These are phyloP conservation scores for Holothuria leucospilota DNA, from an alignment of 53 echinoderm and acorn worm species.

Conservation along the genomic window DNA sequence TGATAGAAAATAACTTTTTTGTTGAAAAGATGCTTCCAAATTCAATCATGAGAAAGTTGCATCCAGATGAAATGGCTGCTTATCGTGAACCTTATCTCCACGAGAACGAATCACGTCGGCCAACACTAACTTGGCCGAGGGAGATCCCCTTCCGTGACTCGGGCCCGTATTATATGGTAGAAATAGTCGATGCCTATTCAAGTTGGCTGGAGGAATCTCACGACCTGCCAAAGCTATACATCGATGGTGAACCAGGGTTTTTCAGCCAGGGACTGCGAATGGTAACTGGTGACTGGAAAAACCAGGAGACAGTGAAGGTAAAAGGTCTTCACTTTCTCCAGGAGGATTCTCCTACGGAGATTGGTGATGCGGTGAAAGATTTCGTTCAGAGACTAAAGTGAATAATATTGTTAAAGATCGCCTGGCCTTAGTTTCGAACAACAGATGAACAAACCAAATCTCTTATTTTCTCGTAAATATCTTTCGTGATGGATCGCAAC, in stretches of 20 bases:
- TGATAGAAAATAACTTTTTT: conserved; percentile 55
- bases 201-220: conserved; percentile 32
- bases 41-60: conserved; percentile 44
- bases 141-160: conserved; percentile 50
- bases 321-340: conserved; percentile 67
- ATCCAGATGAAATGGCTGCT: conserved; percentile 58
- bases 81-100: conserved; percentile 45
- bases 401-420: neutral
- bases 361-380: conserved; percentile 51
- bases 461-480: no score
- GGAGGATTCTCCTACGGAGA: conserved; percentile 61
- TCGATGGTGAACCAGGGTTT: conserved; percentile 57
- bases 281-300: conserved; percentile 42
- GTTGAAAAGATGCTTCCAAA: conserved; percentile 35
- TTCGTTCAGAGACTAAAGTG: conserved; percentile 10
- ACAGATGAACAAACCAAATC: no score
- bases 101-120: conserved; percentile 52
- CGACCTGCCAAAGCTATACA: conserved; percentile 56
- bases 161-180: conserved; percentile 54
- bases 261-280: conserved; percentile 36
- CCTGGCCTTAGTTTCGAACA: no score
- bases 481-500: no score
- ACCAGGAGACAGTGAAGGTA: conserved; percentile 48
- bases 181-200: conserved; percentile 46
- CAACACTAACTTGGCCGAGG: conserved; percentile 57